Conservation (phyloP, 2,888 invertebrate species). For the Microplitis deprimator region DNA sequence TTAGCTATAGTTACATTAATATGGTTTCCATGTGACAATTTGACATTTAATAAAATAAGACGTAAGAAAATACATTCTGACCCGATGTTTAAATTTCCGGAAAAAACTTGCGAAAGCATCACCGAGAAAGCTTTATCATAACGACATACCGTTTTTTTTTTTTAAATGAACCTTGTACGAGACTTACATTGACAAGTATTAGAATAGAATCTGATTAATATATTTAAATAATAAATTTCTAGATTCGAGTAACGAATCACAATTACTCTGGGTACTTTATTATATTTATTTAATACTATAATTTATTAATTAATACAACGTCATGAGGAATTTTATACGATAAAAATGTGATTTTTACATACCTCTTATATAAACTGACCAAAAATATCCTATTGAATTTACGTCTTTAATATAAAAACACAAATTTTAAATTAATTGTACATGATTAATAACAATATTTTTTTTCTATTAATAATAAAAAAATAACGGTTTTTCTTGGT, state of each 20-base stretch:
- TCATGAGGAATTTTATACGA: neutral
- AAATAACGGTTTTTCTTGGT: neutral
- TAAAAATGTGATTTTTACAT: conserved; percentile 39
- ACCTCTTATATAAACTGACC: conserved; percentile 51
- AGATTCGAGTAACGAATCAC: neutral
- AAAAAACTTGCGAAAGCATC: conserved; percentile 33
- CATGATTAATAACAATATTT: neutral
- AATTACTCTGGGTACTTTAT: neutral
- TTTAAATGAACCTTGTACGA: conserved; percentile 7
- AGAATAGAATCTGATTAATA: conserved; percentile 5
- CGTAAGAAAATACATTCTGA: conserved; percentile 27
- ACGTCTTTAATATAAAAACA: conserved; percentile 22
- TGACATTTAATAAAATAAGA: conserved; percentile 21
- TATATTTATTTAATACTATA: neutral
- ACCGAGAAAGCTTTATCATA: conserved; percentile 2
- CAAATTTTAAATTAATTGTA: conserved; percentile 11
- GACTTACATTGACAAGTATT: conserved; percentile 7
- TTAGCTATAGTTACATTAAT: conserved; percentile 39
- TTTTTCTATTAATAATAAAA: neutral
- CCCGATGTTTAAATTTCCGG: conserved; percentile 23
- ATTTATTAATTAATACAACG: neutral
- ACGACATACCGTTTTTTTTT: neutral
- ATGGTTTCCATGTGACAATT: conserved; percentile 23
- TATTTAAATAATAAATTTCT: neutral
- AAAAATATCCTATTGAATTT: conserved; percentile 51